Evolutionary conservation across 2,888 invertebrate genomes (phyloP), one percentile per base, ranked within the genome.

Genomic region (Bimastos eiseni): DNA sequence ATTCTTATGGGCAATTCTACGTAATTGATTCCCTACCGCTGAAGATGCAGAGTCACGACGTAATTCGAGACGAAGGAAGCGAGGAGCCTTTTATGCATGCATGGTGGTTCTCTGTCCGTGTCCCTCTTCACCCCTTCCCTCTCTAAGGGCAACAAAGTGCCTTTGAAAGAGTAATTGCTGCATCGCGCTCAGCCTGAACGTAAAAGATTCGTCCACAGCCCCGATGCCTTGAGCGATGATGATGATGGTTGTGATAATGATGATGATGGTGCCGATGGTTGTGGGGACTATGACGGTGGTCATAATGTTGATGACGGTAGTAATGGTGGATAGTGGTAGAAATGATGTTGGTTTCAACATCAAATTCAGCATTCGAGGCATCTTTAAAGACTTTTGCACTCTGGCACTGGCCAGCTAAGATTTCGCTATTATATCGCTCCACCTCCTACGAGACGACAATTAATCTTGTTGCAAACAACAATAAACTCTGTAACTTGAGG

Each of bases 51-150:
- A 70, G 70, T 70, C 70, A 70, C 70, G 70, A n/a, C 11, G n/a
- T 70, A 30, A 70, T 70, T n/a, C n/a, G 70, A 70, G 70, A 70
- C 70, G 70, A n/a, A 70, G 70, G 70, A n/a, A 70, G 70, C 70
- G 70, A n/a, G n/a, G n/a, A 8, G 70, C n/a, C 24, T 49, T 70
- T 70, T n/a, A 70, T 70, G 70, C 70, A 70, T 11, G 70, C n/a
- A 70, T 70, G n/a, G 70, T 70, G n/a, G 70, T 70, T 6, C 49
- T 2, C n/a, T 70, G 70, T 8, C 70, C 70, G 0, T 17, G 70
- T 70, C 4, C 30, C n/a, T 70, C 70, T 49, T 19, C 49, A 49
- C 30, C 11, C 55, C 24, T 70, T 8, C 70, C 30, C n/a, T 70
- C 70, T 70, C 30, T 70, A 8, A 70, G 70, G 70, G n/a, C 30